phyloP scores from a whole-genome alignment of 2,113 vertebrate species.

The Ciconia boyciana region DNA sequence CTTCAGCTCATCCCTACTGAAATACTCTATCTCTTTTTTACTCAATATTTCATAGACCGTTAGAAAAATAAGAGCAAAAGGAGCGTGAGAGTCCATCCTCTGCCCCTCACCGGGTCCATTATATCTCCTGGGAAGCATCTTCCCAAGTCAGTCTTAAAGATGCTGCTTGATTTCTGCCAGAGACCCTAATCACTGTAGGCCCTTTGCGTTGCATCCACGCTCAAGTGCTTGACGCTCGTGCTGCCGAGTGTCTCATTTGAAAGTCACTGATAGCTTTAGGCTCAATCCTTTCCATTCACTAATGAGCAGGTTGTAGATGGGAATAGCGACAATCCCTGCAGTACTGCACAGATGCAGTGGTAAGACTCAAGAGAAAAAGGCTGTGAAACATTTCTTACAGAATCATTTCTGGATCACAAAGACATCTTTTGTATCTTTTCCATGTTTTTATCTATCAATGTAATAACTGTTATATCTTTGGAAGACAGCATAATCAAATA shows the following conservation, averaged over 20 bases:
- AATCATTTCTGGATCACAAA: neutral
- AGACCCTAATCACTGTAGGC: neutral
- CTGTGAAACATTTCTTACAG: neutral
- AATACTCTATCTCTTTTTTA: neutral
- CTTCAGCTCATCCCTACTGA: neutral
- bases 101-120: neutral
- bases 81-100: neutral
- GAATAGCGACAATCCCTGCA: neutral
- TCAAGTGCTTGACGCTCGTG: neutral
- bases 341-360: neutral
- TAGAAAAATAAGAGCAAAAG: neutral
- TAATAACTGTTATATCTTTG: neutral
- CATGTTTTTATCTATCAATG: rapidly evolving
- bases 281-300: neutral
- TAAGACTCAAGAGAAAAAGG: neutral
- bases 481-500: neutral
- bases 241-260: neutral
- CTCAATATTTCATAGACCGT: neutral
- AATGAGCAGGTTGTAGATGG: neutral
- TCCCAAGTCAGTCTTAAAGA: neutral
- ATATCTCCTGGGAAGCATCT: neutral
- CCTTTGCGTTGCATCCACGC: neutral
- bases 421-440: neutral
- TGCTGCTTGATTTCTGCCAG: neutral
- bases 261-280: neutral